Evolutionary conservation across 1,140 invertebrate species (phyloP).

Genomic region (Ladona fulva): DNA sequence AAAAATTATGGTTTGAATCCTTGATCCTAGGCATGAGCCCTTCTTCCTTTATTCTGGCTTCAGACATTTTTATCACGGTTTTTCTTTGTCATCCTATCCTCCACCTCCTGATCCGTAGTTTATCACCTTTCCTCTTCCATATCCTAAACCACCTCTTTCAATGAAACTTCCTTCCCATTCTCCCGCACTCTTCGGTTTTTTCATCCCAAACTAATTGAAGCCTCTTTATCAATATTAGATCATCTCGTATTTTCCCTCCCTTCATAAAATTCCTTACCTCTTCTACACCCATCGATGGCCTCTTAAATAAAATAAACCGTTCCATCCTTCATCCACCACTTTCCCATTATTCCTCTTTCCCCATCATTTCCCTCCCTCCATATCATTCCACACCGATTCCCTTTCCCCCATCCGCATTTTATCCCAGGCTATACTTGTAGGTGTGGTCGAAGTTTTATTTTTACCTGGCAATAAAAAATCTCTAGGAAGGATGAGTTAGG

Average conservation of each 20-base stretch:
- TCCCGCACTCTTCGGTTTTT: background rate
- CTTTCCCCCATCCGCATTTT: no score
- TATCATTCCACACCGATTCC: no score
- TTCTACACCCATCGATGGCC: background rate
- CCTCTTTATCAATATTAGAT: constrained; percentile 1
- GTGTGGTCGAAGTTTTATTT: background rate
- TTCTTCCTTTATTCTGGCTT: background rate
- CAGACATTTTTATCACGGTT: background rate
- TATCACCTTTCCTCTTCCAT: background rate
- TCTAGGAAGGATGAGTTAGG: background rate
- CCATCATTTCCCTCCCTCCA: background rate
- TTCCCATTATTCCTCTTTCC: background rate
- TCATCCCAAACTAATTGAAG: background rate
- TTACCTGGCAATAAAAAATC: background rate
- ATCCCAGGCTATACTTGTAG: background rate
- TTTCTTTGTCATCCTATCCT: background rate
- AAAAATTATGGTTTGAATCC: no score
- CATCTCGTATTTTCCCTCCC: background rate
- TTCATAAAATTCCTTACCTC: background rate
- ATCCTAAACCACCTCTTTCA: background rate
- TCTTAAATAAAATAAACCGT: background rate
- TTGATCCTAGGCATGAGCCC: no score
- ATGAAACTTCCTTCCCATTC: background rate
- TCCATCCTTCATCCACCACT: background rate
- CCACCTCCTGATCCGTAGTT: background rate